A percentile compares a stretch with the other conserved stretches of the same genome.
phyloP scores from a whole-genome alignment of 2,797 vertebrate species.

The Hyperoplus immaculatus region DNA sequence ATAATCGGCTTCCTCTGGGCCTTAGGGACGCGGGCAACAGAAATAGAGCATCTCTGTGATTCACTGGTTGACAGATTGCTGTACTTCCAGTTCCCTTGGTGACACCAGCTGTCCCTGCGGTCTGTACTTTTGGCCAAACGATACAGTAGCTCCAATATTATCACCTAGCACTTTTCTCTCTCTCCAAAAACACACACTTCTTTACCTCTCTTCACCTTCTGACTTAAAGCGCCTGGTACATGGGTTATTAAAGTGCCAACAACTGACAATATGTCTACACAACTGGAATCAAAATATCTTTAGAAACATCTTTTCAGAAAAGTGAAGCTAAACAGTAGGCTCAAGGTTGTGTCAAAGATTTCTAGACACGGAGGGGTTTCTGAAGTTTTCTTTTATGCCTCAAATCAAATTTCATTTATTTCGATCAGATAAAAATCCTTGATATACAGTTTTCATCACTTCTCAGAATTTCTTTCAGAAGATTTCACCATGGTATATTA shows the following conservation, averaged over 20 bases:
- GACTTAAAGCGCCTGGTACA: neutral
- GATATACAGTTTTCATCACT: neutral
- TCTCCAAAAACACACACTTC: slow-evolving; percentile 6
- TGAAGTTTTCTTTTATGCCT: no score
- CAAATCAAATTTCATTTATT: no score
- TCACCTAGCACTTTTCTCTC: slow-evolving; percentile 8
- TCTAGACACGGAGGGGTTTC: no score
- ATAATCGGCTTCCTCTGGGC: slow-evolving; percentile 42
- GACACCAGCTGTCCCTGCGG: slow-evolving; percentile 65
- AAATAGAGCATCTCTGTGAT: slow-evolving; percentile 34
- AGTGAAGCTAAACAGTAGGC: slow-evolving; percentile 10
- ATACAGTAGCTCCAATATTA: neutral
- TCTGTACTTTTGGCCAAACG: slow-evolving; percentile 16
- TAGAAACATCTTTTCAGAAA: slow-evolving; percentile 27
- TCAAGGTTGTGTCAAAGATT: no score
- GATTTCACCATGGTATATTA: slow-evolving; percentile 15
- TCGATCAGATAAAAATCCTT: slow-evolving; percentile 3
- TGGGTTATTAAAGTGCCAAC: slow-evolving; percentile 3
- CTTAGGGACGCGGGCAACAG: slow-evolving; percentile 3
- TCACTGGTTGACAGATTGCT: slow-evolving; percentile 61
- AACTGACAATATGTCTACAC: slow-evolving; percentile 25
- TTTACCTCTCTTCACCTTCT: neutral
- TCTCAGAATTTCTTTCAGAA: slow-evolving; percentile 20
- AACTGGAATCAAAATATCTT: slow-evolving; percentile 28
- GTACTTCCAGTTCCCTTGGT: slow-evolving; percentile 53